These are phyloP conservation scores for Eonycteris spelaea DNA, from an alignment of 2,113 vertebrate genomes.

Conservation along the genomic window DNA sequence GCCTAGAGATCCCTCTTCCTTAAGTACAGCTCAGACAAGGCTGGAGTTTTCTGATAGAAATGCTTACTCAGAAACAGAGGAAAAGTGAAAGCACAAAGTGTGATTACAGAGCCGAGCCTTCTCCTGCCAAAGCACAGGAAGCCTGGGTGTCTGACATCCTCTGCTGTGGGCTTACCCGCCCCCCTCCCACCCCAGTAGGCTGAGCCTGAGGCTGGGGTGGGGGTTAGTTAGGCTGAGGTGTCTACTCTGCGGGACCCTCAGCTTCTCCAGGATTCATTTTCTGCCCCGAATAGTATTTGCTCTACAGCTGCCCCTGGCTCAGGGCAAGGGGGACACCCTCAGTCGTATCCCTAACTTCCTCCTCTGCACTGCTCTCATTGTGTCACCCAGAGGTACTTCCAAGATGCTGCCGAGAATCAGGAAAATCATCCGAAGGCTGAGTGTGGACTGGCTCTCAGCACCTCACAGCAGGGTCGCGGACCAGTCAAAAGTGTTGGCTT, in stretches of 20 bases:
- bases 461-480: neutral
- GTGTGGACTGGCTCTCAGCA: neutral
- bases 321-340: neutral
- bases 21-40: neutral
- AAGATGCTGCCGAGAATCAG: neutral
- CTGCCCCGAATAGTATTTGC: neutral
- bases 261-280: neutral
- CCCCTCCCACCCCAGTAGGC: neutral
- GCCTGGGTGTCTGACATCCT: neutral
- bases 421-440: neutral
- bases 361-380: neutral
- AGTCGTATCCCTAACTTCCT: neutral
- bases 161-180: neutral
- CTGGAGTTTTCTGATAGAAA: neutral
- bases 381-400: neutral
- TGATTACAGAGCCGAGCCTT: neutral
- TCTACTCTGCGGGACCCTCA: neutral
- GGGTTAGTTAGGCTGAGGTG: neutral
- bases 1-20: neutral
- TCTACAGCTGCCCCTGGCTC: neutral
- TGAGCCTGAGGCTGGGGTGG: neutral
- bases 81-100: neutral
- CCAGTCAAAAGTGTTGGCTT: neutral
- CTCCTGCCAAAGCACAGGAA: neutral
- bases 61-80: neutral